Conservation (phyloP, 2,113 vertebrate genomes). For the Lontra canadensis region DNA sequence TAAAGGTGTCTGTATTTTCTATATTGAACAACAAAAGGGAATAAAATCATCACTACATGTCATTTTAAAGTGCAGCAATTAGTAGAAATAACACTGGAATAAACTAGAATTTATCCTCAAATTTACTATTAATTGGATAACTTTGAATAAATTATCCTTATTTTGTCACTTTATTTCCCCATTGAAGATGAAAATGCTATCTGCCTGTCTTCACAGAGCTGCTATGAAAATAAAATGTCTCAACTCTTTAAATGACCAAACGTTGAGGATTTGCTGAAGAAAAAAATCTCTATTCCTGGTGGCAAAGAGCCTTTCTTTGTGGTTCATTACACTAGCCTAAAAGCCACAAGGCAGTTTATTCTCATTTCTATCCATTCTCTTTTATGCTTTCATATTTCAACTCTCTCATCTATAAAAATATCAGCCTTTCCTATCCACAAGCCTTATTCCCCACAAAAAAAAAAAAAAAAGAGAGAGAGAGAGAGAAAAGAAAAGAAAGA, state of each 20-base stretch:
- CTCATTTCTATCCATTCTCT: conserved; percentile 20
- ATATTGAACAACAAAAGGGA: conserved; percentile 61
- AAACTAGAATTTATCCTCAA: background rate
- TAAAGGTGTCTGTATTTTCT: conserved; percentile 76
- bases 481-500: background rate
- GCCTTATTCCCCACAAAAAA: background rate
- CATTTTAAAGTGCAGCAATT: conserved; percentile 49
- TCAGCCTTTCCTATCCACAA: background rate
- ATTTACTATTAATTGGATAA: conserved; percentile 3
- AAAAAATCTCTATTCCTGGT: background rate
- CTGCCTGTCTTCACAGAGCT: background rate
- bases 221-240: background rate
- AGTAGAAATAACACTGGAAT: conserved; percentile 13
- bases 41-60: conserved; percentile 45
- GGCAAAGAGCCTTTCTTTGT: background rate
- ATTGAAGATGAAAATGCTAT: conserved; percentile 5
- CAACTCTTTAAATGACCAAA: conserved; percentile 39
- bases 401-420: background rate
- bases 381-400: background rate
- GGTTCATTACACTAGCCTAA: background rate
- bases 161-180: background rate
- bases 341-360: background rate
- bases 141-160: conserved; percentile 29
- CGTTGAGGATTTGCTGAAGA: conserved; percentile 25
- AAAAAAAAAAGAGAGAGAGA: background rate